A percentile compares a stretch with the other conserved stretches of the same genome.
Evolutionary conservation across 2,888 invertebrate genomes (phyloP).

Genomic region (Thera britannica): DNA sequence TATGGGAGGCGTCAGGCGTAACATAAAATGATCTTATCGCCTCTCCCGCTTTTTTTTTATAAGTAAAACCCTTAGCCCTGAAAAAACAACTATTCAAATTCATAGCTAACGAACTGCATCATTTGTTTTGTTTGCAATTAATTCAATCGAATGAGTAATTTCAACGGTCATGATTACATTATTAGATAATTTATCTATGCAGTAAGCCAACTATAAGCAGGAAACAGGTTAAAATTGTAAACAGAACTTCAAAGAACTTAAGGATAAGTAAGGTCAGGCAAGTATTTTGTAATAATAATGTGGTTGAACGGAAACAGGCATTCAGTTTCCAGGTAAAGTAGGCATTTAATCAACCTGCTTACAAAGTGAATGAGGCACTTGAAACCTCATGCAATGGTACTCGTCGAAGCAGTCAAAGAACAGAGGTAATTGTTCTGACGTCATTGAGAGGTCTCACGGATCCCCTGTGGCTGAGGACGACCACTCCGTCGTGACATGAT

Average conservation of each 20-base stretch:
- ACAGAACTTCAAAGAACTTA: constrained; percentile 41
- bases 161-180: constrained; percentile 53
- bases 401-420: constrained; percentile 20
- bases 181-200: constrained; percentile 54
- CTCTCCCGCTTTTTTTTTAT: background rate
- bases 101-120: constrained; percentile 33
- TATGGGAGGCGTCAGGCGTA: background rate
- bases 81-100: constrained; percentile 23
- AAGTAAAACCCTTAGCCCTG: constrained; percentile 26
- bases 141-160: constrained; percentile 45
- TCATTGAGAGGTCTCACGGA: constrained; percentile 61
- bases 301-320: background rate
- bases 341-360: background rate
- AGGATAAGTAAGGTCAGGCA: too few species aligned
- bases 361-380: background rate
- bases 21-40: background rate
- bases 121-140: constrained; percentile 35
- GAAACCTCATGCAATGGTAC: background rate
- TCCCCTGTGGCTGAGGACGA: constrained; percentile 60
- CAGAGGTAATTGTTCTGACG: constrained; percentile 62
- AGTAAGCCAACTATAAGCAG: background rate
- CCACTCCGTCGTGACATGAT: constrained; percentile 64
- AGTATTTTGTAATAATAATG: background rate
- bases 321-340: background rate
- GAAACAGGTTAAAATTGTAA: constrained; percentile 20